Evolutionary conservation across 2,113 vertebrate species (phyloP).

Genomic region (Grammomys dolichurus): DNA sequence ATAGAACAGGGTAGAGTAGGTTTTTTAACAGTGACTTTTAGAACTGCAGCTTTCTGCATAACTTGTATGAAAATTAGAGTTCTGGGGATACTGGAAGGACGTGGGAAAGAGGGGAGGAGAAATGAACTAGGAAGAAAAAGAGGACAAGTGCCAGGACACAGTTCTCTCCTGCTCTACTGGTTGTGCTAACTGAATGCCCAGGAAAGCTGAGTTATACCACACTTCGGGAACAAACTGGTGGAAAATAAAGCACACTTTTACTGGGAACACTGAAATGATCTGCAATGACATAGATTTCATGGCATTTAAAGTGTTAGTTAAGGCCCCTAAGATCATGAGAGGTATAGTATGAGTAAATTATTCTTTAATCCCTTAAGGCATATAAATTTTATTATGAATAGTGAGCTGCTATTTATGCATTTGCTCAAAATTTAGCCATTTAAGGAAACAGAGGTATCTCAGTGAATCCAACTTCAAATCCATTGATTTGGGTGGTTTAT

Average conservation of each 20-base stretch:
- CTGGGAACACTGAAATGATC: slow-evolving; percentile 69
- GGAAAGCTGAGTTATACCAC: slow-evolving; percentile 43
- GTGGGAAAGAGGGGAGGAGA: not conserved
- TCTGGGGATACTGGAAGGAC: slow-evolving; percentile 17
- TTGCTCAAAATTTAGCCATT: slow-evolving; percentile 66
- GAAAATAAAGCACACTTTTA: slow-evolving; percentile 70
- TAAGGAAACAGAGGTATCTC: slow-evolving; percentile 57
- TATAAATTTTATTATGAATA: slow-evolving; percentile 70
- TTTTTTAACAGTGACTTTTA: not conserved
- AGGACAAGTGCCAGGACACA: not conserved
- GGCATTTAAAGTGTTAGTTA: slow-evolving; percentile 65
- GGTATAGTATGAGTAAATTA: slow-evolving; percentile 54
- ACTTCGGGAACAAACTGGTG: slow-evolving; percentile 13
- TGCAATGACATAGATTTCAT: slow-evolving; percentile 64
- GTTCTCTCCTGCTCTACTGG: not conserved
- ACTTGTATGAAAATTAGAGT: not conserved
- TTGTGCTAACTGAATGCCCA: not conserved
- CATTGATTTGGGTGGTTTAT: slow-evolving; percentile 30
- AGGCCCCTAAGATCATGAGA: slow-evolving; percentile 65
- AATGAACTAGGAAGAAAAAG: slow-evolving; percentile 19
- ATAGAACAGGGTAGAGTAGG: not conserved
- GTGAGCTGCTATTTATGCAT: slow-evolving; percentile 65
- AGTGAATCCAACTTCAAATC: slow-evolving; percentile 65
- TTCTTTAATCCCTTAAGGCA: slow-evolving; percentile 53
- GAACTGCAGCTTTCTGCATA: not conserved